Conservation (phyloP, 1,140 invertebrate genomes). For the Brachionus calyciflorus region DNA sequence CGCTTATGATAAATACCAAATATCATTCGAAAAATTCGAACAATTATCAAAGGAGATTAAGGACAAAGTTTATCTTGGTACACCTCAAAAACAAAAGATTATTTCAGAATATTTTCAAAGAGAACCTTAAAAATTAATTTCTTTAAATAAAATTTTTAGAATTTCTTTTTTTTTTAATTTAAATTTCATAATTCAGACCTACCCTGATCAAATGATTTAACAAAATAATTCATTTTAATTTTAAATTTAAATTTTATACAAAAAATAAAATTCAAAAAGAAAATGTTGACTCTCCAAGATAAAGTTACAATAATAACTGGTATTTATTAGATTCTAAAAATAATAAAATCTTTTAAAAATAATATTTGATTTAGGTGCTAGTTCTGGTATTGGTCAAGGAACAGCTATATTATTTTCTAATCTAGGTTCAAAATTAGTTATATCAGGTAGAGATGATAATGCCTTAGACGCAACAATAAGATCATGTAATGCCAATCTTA, state of each 20-base stretch:
- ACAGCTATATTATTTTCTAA: slow-evolving; percentile 73
- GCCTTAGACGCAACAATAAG: slow-evolving; percentile 66
- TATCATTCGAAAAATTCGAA: not conserved
- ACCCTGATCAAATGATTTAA: too few relatives aligned
- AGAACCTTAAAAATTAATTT: not conserved
- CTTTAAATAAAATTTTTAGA: too few relatives aligned
- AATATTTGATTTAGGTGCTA: slow-evolving; percentile 64
- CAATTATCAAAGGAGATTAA: not conserved
- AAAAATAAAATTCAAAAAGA: too few relatives aligned
- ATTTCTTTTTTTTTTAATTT: too few relatives aligned
- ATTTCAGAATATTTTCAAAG: not conserved
- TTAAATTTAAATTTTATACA: not conserved
- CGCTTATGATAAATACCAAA: not conserved
- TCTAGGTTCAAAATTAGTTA: slow-evolving; percentile 67
- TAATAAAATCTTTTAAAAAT: not conserved
- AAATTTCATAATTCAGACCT: too few relatives aligned
- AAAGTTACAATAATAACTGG: not conserved
- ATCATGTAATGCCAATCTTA: not conserved
- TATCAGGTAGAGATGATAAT: slow-evolving; percentile 73
- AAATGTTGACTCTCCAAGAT: not conserved
- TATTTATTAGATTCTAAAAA: not conserved
- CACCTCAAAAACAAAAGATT: not conserved
- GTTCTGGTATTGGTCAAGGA: slow-evolving; percentile 79
- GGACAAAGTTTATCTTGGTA: not conserved
- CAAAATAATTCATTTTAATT: not conserved